Evolutionary conservation across 2,113 vertebrate species (phyloP), one percentile per base, ranked within the genome.

Genomic region (Odocoileus hemionus): DNA sequence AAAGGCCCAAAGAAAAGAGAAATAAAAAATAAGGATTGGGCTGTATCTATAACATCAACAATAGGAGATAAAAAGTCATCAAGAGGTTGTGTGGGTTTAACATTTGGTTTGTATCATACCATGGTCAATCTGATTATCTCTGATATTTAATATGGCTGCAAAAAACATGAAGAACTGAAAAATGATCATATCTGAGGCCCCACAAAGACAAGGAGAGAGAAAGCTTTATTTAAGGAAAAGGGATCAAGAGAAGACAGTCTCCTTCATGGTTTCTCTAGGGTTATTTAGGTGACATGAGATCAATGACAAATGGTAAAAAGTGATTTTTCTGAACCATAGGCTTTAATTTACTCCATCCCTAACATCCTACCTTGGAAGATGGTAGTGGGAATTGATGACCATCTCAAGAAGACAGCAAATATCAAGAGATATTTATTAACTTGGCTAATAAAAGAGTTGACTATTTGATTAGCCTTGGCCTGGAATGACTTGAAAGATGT

Each of bases 111-210:
- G 14, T 76, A 33, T 98, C 80, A 90, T 30, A 85, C 67, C 25
- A 52, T 92, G 52, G 60, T 85, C 64, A 50, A 92, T 89, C 89
- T 90, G 64, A 96, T 98, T 95, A 96, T 90, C 70, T 97, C 82
- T 96, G 88, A 96, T 97, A 97, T 89, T 95, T 93, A 97, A 94
- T 93, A 88, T 7, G 57, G 82, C 45, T 97, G 36, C 26, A 79
- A 91, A 95, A 97, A 97, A 64, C 60, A 95, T 3, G 1, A 80
- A 94, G 12, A 7, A 87, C 70, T 0, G 5, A 95, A 74, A 98
- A 94, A 67, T 33, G 52, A 92, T 95, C 74, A 92, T 76, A 30
- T 92, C 55, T 89, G 79, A 94, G 36, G 54, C 14, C 10, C 23
- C 21, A 36, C 11, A 93, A 84, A 94, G 36, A 76, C 1, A 43